Conservation (phyloP, 2,888 invertebrate species). For the Panzeria rudis region DNA sequence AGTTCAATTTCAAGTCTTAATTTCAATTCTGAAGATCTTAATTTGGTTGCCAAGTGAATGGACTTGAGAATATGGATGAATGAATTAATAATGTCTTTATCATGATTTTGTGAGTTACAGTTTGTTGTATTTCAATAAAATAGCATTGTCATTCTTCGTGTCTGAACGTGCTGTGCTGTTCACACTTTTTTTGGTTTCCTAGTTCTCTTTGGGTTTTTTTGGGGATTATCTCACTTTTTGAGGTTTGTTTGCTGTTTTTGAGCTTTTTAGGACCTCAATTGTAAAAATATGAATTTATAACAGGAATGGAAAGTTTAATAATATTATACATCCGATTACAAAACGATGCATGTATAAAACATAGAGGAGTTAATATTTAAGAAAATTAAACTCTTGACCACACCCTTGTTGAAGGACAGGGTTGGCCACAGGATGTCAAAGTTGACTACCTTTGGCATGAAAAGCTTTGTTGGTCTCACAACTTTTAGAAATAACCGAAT, state of each 20-base stretch:
- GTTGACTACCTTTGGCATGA: too few relatives aligned
- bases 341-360: too few relatives aligned
- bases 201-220: conserved; percentile 24
- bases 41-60: conserved; percentile 46
- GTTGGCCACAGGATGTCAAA: too few relatives aligned
- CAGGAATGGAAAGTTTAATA: neutral
- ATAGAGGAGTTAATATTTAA: too few relatives aligned
- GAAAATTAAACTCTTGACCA: too few relatives aligned
- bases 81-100: conserved; percentile 17
- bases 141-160: conserved; percentile 54
- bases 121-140: conserved; percentile 21
- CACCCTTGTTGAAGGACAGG: too few relatives aligned
- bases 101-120: neutral
- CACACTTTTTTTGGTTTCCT: conserved; percentile 54
- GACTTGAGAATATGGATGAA: neutral
- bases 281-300: neutral
- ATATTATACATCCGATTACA: too few relatives aligned
- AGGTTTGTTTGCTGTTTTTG: neutral
- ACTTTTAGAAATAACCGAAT: too few relatives aligned
- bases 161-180: conserved; percentile 60
- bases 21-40: conserved; percentile 37
- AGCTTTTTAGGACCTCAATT: neutral
- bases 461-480: too few relatives aligned
- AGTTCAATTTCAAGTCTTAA: conserved; percentile 41
- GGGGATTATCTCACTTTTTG: conserved; percentile 23